Evolutionary conservation across 2,888 invertebrate species (phyloP).

Genomic region (Drosophila meridiana): DNA sequence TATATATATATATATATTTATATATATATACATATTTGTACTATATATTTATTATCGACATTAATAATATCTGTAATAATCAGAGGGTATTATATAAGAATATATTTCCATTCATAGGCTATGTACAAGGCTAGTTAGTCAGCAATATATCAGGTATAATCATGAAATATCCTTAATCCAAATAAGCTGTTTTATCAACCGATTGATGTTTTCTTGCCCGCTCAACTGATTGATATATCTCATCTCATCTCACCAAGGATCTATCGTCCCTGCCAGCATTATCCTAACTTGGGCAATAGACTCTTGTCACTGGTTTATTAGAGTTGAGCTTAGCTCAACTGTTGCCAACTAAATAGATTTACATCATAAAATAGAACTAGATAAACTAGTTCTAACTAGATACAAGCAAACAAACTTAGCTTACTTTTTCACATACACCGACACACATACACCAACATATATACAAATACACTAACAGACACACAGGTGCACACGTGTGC

Average conservation of each 20-base stretch:
- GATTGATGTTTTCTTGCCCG: not conserved
- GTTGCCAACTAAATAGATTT: conserved; percentile 36
- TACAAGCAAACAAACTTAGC: conserved; percentile 10
- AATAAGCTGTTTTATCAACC: too few species aligned
- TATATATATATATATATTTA: too few species aligned
- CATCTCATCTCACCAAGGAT: not conserved
- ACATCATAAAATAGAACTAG: conserved; percentile 24
- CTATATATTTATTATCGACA: too few species aligned
- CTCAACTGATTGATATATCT: not conserved
- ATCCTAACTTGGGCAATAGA: not conserved
- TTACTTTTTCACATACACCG: conserved; percentile 16
- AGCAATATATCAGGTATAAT: too few species aligned
- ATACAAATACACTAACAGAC: not conserved
- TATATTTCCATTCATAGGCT: too few species aligned
- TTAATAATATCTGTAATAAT: too few species aligned
- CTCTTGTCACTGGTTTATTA: conserved; percentile 17
- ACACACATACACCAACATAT: conserved; percentile 7
- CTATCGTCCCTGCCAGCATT: not conserved
- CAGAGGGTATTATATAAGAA: too few species aligned
- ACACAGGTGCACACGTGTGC: conserved; percentile 30
- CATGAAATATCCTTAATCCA: too few species aligned
- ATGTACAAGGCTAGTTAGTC: too few species aligned
- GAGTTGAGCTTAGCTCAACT: conserved; percentile 9
- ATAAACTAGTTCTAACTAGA: not conserved
- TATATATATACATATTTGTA: too few species aligned